Conservation (phyloP, 2,113 vertebrate species). For the Naja naja region DNA sequence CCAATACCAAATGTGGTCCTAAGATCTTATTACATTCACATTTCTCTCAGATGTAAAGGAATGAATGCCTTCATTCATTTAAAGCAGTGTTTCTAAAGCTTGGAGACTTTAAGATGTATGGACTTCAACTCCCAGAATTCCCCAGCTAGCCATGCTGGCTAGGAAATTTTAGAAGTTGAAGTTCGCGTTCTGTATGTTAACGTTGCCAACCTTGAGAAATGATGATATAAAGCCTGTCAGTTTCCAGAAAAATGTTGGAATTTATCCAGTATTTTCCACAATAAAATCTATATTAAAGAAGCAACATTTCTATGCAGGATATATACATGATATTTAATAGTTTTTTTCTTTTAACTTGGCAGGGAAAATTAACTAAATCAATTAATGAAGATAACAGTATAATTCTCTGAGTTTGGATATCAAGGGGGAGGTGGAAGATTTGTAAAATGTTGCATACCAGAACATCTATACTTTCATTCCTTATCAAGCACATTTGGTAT, state of each 20-base stretch:
- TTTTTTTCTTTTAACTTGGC: slow-evolving; percentile 43
- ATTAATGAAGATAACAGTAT: slow-evolving; percentile 30
- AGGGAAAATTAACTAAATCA: slow-evolving; percentile 58
- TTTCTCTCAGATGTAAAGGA: background rate
- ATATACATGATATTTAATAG: slow-evolving; percentile 22
- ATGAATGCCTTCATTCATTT: background rate
- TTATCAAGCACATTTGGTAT: background rate
- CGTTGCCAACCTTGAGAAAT: background rate
- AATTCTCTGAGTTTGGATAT: background rate
- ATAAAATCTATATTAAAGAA: background rate
- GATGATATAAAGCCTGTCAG: background rate
- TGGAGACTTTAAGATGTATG: background rate
- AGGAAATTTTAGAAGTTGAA: background rate
- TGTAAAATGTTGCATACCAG: background rate
- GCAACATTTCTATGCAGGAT: background rate
- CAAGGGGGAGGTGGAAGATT: background rate
- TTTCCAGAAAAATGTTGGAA: background rate
- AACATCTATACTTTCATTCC: background rate
- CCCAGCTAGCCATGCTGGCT: background rate
- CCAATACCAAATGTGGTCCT: background rate
- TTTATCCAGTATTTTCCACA: background rate
- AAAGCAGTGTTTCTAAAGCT: background rate
- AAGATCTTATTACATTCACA: background rate
- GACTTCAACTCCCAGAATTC: background rate
- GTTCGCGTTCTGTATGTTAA: background rate